phyloP scores from a whole-genome alignment of 2,113 vertebrate species.

The Eolophus roseicapilla region DNA sequence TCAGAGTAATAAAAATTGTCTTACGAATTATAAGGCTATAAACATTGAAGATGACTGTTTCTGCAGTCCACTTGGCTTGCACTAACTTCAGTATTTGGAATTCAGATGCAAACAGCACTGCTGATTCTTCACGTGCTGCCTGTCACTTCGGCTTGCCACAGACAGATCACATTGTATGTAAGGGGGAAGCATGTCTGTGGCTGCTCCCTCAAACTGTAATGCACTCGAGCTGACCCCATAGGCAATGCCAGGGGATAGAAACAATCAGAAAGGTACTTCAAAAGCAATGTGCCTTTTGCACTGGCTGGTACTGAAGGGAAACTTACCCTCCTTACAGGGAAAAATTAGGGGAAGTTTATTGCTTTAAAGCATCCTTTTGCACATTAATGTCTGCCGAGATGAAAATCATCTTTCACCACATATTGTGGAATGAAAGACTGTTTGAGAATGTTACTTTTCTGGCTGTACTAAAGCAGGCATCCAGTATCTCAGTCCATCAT shows the following conservation, averaged over 20 bases:
- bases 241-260: background rate
- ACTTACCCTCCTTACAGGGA: background rate
- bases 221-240: background rate
- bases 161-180: background rate
- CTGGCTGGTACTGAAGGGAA: background rate
- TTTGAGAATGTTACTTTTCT: background rate
- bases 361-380: background rate
- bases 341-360: background rate
- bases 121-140: background rate
- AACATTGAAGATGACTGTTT: constrained; percentile 13
- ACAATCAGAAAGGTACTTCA: background rate
- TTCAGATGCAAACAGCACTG: background rate
- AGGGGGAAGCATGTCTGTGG: background rate
- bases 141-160: background rate
- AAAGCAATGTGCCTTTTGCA: background rate
- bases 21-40: constrained; percentile 22
- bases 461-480: background rate
- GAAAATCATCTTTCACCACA: background rate
- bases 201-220: background rate
- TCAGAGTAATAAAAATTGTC: constrained; percentile 10
- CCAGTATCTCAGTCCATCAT: background rate
- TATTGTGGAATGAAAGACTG: background rate
- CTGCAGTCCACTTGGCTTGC: background rate
- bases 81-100: background rate
- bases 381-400: background rate